A percentile compares a stretch with the other conserved stretches of the same genome.
Conservation (phyloP, 2,113 vertebrate genomes). For the Actenoides lindsayi region DNA sequence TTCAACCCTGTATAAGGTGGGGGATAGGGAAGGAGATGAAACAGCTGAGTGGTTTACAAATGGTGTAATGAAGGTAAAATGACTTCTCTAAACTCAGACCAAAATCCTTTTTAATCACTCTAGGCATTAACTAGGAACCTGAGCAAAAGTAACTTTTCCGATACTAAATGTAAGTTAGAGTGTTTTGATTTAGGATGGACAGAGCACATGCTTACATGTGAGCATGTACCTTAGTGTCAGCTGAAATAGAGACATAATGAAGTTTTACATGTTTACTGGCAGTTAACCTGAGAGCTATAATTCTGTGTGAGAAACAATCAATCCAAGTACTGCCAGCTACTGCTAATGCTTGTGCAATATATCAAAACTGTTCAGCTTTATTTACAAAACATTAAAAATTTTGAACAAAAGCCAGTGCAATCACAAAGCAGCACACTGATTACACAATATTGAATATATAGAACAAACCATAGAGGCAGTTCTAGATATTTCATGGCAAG, state of each 20-base stretch:
- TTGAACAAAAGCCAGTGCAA: not conserved
- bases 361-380: not conserved
- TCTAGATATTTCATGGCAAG: not conserved
- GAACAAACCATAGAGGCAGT: not conserved
- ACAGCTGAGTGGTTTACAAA: not conserved
- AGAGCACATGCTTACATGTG: too few species aligned
- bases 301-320: not conserved
- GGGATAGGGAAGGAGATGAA: rapidly evolving
- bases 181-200: not conserved
- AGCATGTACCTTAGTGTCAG: not conserved
- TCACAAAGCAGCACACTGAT: not conserved
- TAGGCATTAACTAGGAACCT: not conserved
- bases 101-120: not conserved
- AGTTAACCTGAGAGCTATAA: not conserved
- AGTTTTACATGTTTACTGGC: not conserved
- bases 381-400: not conserved
- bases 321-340: not conserved
- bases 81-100: not conserved
- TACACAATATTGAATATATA: not conserved
- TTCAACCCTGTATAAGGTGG: not conserved
- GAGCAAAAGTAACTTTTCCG: not conserved
- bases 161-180: not conserved
- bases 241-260: not conserved
- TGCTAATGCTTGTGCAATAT: not conserved
- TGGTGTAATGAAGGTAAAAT: not conserved